phyloP scores from a whole-genome alignment of 2,113 vertebrate species.

The Chelonoidis abingdonii region DNA sequence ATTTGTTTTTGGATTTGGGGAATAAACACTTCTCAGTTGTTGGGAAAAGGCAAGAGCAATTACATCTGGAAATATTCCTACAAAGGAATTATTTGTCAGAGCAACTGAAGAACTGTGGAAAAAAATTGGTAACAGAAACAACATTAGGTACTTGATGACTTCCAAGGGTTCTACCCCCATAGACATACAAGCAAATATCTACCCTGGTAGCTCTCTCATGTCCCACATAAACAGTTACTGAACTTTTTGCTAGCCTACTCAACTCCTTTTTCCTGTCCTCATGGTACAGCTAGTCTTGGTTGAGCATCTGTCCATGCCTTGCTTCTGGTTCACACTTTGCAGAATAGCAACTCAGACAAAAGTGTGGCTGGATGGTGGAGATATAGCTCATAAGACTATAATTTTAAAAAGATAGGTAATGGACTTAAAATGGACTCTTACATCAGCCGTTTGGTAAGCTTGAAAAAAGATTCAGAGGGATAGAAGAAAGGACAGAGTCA shows the following conservation, averaged over 20 bases:
- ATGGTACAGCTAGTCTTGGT: background rate
- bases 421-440: slow-evolving; percentile 28
- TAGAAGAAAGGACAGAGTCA: slow-evolving; percentile 40
- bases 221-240: background rate
- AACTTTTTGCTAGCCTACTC: background rate
- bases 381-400: slow-evolving; percentile 50
- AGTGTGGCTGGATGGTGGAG: background rate
- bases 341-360: background rate
- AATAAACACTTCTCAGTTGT: slow-evolving; percentile 2
- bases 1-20: slow-evolving; percentile 24
- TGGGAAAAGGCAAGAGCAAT: background rate
- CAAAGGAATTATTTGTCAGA: slow-evolving; percentile 28
- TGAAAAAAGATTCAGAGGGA: slow-evolving; percentile 15
- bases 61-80: slow-evolving; percentile 6
- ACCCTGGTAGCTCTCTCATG: background rate
- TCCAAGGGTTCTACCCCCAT: background rate
- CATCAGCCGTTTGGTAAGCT: slow-evolving; percentile 44
- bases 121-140: background rate
- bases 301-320: background rate
- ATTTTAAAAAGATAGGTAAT: slow-evolving; percentile 39
- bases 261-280: background rate
- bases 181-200: background rate
- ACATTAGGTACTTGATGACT: background rate
- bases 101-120: background rate
- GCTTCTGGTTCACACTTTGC: background rate